Evolutionary conservation across 2,113 vertebrate genomes (phyloP).

Genomic region (Ictalurus furcatus): DNA sequence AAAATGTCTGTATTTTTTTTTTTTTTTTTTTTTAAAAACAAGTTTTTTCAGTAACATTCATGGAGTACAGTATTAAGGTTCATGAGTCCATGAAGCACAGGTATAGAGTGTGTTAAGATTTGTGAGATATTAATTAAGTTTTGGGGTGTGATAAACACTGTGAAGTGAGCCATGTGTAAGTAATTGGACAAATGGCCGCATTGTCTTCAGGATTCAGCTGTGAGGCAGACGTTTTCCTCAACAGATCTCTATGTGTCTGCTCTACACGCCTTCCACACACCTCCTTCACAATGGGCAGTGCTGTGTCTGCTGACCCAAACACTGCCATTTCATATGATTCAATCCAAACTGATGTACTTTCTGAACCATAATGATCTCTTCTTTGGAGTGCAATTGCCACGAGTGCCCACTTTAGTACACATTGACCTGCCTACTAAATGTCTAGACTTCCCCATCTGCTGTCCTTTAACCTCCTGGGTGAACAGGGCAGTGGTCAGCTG

Average conservation of each 20-base stretch:
- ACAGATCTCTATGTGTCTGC: not conserved
- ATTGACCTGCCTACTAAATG: not conserved
- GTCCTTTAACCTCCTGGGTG: not conserved
- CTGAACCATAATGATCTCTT: slow-evolving; percentile 1
- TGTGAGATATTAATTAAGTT: not conserved
- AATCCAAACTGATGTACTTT: not conserved
- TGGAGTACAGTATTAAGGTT: not conserved
- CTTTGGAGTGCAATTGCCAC: slow-evolving; percentile 23
- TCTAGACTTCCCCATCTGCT: slow-evolving; percentile 37
- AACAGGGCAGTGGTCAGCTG: not conserved
- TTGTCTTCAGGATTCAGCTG: slow-evolving; percentile 18
- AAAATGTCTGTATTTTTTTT: not conserved
- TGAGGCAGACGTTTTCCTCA: slow-evolving; percentile 27
- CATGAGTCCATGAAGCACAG: slow-evolving; percentile 12
- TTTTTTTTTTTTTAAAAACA: not conserved
- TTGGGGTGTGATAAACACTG: not conserved
- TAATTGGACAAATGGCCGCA: slow-evolving; percentile 27
- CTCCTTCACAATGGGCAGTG: not conserved
- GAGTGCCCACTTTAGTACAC: not conserved
- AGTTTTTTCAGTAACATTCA: not conserved
- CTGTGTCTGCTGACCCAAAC: not conserved
- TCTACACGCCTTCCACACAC: not conserved
- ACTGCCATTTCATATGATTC: slow-evolving; percentile 11
- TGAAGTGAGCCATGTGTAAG: slow-evolving; percentile 38
- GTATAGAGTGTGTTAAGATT: not conserved